Evolutionary conservation across 2,888 invertebrate species (phyloP), one percentile per base, ranked within the genome.

Genomic region (Gandaritis pyraliata): DNA sequence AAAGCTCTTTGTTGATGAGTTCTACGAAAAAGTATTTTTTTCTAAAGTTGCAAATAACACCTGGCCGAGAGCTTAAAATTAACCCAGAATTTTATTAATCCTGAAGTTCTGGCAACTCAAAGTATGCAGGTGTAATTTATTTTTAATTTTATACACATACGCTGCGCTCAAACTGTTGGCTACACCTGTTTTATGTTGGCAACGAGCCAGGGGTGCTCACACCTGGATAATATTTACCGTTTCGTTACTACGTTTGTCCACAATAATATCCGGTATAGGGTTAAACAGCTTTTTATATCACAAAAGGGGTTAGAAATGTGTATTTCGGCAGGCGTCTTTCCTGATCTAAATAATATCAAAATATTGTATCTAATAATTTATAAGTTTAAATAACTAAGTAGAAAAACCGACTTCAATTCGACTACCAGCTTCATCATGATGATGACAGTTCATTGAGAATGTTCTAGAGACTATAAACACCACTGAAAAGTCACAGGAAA

Each of bases 221-320:
- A 59, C 59, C 49, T 54, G 36, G 30, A 59, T 58, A 51, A 51
- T 59, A 59, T 59, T 59, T 59, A 45, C 59, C 12, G 36, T 15
- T 48, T 23, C 36, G 53, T 48, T 45, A 50, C 30, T n/a, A 45
- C 8, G 13, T 2, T 46, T 48, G 43, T 43, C 48, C 36, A 15
- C 38, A 58, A 57, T 57, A 58, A 58, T 53, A 52, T 18, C 33
- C 38, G n/a, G 33, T 39, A 39, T 53, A 16, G 53, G 43, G 16
- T 39, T 49, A 36, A 16, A 33, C 49, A 50, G 12, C 12, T 38
- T 7, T 50, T 33, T 16, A 36, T 48, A 50, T 7, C 38, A 23
- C 3, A 12, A 48, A 15, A 23, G 39, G 16, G 50, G 50, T 49
- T 12, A 33, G 29, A 23, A 1, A 23, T 23, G 23, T 23, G 23